Percentiles rank a stretch among this genome's conserved stretches.
Evolutionary conservation across 30 jellyfish, hydroid and myxozoan species (phyloP).

Genomic region (Aurelia aurita complex sp. Pacific): DNA sequence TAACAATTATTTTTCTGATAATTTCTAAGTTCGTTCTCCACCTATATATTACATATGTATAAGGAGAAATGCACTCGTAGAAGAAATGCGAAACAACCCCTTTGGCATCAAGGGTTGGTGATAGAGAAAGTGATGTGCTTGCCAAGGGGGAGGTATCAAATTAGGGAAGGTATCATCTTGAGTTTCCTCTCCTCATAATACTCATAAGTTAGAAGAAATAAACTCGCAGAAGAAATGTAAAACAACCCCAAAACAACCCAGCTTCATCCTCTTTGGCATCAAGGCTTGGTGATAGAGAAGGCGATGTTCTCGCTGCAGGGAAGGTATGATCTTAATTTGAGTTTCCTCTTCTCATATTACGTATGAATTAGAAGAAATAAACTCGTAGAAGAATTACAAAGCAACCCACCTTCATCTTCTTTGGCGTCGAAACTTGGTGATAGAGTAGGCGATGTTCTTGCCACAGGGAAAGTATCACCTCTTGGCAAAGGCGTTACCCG

Average conservation of each 20-base stretch:
- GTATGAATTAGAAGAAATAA: no score
- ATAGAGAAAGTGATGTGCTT: conserved; percentile 50
- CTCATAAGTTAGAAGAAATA: no score
- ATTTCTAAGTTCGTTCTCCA: background rate
- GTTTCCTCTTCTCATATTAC: no score
- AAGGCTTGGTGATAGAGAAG: conserved; percentile 53
- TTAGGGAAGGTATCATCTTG: conserved; percentile 81
- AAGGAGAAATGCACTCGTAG: background rate
- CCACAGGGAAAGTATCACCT: conserved; percentile 87
- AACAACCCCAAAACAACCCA: conserved; percentile 12
- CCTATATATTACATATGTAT: no score
- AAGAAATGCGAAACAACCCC: conserved; percentile 1
- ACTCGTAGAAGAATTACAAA: background rate
- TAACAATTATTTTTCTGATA: no score
- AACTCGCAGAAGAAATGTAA: background rate
- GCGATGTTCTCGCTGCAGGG: conserved; percentile 77
- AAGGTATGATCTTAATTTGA: conserved; percentile 65
- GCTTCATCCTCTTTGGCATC: conserved; percentile 52
- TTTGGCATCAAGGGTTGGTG: conserved; percentile 51
- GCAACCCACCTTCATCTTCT: conserved; percentile 53
- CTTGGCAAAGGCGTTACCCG: conserved; percentile 92
- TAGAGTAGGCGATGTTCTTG: conserved; percentile 68
- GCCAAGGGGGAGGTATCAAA: conserved; percentile 79
- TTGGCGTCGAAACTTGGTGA: conserved; percentile 55
- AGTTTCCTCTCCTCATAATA: background rate